phyloP scores from a whole-genome alignment of 2,888 invertebrate species.

The Lydus trimaculatus region DNA sequence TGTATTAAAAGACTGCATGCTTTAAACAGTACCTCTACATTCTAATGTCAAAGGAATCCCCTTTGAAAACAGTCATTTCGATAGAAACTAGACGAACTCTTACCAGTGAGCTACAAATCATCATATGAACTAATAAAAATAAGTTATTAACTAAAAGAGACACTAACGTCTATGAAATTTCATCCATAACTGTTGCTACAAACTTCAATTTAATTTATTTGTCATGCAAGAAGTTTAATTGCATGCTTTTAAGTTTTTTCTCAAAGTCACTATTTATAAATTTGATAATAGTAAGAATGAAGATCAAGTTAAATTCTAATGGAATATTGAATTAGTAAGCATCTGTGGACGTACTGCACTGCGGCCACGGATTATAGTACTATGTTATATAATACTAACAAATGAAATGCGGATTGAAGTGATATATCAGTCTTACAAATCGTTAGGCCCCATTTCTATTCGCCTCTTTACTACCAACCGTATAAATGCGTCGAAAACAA shows the following conservation, averaged over 20 bases:
- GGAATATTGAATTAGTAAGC: conserved; percentile 43
- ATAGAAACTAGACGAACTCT: background rate
- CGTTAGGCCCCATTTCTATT: conserved; percentile 46
- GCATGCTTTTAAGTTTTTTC: background rate
- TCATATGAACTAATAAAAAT: background rate
- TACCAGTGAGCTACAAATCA: background rate
- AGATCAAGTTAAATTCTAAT: conserved; percentile 38
- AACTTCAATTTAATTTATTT: too few relatives aligned
- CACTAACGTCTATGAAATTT: too few relatives aligned
- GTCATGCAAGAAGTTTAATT: too few relatives aligned
- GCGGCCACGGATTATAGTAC: conserved; percentile 48
- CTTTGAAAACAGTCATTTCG: background rate
- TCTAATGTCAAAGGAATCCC: background rate
- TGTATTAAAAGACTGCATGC: conserved; percentile 37
- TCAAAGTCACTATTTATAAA: background rate
- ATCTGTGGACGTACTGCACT: conserved; percentile 51
- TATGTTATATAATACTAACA: conserved; percentile 49
- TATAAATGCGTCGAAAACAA: background rate
- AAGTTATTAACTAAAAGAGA: too few relatives aligned
- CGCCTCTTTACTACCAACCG: conserved; percentile 39
- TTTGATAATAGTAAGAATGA: conserved; percentile 34
- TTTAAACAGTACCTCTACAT: conserved; percentile 17
- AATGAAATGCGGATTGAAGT: conserved; percentile 52
- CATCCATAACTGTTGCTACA: too few relatives aligned
- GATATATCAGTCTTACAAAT: conserved; percentile 55